Base-by-base conservation (phyloP, 1,140 invertebrate genomes). In the Augochlora pura region DNA sequence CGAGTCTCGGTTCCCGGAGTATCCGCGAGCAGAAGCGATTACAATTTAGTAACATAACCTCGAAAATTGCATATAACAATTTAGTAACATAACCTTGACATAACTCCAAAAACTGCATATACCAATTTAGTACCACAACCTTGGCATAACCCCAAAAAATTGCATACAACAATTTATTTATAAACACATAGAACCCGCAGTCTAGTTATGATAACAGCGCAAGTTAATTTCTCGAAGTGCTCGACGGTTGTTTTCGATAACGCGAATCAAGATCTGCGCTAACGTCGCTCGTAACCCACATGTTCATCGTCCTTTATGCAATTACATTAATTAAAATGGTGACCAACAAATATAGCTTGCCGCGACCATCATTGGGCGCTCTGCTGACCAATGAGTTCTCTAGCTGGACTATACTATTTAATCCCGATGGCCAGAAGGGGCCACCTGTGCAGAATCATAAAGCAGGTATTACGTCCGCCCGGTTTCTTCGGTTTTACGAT, bases 371-470 rank as follows among this genome's bases (percentile, higher is more conserved):
- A 52, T 23, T n/a, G 16, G 16, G 27, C 38, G 49, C 21, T 27
- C 38, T n/a, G 38, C 16, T n/a, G 32, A 16, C 21, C 52, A 68
- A 77, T 77, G 75, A 82, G 78, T n/a, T 85, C 62, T 66, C 49
- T 57, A 25, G n/a, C 32, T 46, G 14, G 60, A 62, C 39, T 42
- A 16, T 38, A 84, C 57, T n/a, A n/a, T n/a, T 63, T 84, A 77
- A 85, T 84, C 72, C 62, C 2, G 52, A 27, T 23, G 66, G 4
- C 49, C 39, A 49, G 18, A 54, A 21, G 57, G 60, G 70, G n/a
- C n/a, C 66, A 85, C 78, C 83, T 84, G 78, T 68, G 74, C 52
- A 52, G n/a, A 18, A 42, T 63, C 62, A 60, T 85, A 82, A 85
- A 85, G 54, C 12, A 32, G 49, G 70, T 71, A 78, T 85, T 82